These are phyloP conservation scores for Dermolepida albohirtum DNA, from an alignment of 2,888 invertebrate genomes.

Conservation along the genomic window DNA sequence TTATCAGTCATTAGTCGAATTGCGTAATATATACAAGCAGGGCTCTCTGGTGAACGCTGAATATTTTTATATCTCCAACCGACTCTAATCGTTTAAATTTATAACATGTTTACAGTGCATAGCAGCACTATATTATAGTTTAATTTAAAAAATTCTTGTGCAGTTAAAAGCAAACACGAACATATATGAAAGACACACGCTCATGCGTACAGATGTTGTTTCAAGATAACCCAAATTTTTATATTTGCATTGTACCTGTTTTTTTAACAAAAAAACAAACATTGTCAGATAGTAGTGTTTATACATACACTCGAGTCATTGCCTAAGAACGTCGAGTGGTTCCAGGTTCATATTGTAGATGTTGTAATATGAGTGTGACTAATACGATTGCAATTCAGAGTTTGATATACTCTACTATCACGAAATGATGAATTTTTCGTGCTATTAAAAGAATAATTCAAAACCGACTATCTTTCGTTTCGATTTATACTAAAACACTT, in stretches of 20 bases:
- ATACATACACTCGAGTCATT: background rate
- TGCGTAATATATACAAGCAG: background rate
- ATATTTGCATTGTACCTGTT: background rate
- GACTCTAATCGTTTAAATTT: no score
- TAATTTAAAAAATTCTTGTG: no score
- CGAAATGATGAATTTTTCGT: no score
- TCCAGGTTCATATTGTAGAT: background rate
- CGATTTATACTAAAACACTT: no score
- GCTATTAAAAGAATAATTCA: no score
- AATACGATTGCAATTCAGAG: background rate
- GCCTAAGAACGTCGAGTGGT: slow-evolving; percentile 6
- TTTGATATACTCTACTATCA: no score
- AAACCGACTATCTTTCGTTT: no score
- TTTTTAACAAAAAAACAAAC: background rate
- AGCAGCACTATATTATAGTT: no score
- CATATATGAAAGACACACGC: background rate
- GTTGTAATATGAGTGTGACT: slow-evolving; percentile 1
- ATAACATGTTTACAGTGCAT: no score
- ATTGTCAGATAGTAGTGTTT: slow-evolving; percentile 13
- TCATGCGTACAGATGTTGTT: background rate
- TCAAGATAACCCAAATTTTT: slow-evolving; percentile 6
- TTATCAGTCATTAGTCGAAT: slow-evolving; percentile 6
- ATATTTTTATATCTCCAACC: background rate
- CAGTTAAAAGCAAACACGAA: background rate
- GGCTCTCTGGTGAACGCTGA: background rate